Base-by-base conservation (phyloP, 2,888 invertebrate species). In the Nycteola revayana region DNA sequence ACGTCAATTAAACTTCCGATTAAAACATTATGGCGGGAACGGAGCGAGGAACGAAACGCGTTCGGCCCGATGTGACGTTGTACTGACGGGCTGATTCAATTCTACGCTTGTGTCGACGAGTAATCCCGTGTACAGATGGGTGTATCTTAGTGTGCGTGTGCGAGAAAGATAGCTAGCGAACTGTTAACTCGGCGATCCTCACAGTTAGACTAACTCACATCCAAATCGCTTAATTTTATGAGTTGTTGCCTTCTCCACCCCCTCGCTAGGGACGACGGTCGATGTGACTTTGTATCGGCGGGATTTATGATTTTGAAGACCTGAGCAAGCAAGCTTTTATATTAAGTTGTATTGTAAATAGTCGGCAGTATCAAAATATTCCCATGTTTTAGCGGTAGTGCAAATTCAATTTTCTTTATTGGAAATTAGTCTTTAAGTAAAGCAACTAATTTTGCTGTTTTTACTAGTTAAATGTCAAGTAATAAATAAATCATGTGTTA, bases 161-260 rank as follows among this genome's bases (percentile, higher is more conserved):
- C 65, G 76, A 76, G 66, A 36, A 67, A 63, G 75, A 77, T 71
- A 68, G 74, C 68, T 68, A 70, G 72, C 73, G 69, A 59, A 66
- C 75, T 83, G 86, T 82, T 84, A 79, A 81, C 86, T 82, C 85
- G 79, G 62, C 87, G 81, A 79, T 85, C 77, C 82, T 82, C 85
- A 78, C 86, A 83, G 86, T 87, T 83, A 85, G 82, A 89, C 89
- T 89, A 88, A 87, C 88, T 85, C 84, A 75, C 86, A 86, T 85
- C 87, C 86, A 86, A 88, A 88, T 88, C 89, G 88, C 88, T 89
- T 89, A 87, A 89, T 89, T 89, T 89, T 89, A 89, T 88, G 89
- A 89, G 89, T 89, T 89, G 88, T 87, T 88, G 88, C 87, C 87
- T 87, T 85, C 88, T 86, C 88, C 88, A 87, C 88, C 88, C 87